Base-by-base conservation (phyloP, 2,888 invertebrate genomes). In the Caradrina kadenii region DNA sequence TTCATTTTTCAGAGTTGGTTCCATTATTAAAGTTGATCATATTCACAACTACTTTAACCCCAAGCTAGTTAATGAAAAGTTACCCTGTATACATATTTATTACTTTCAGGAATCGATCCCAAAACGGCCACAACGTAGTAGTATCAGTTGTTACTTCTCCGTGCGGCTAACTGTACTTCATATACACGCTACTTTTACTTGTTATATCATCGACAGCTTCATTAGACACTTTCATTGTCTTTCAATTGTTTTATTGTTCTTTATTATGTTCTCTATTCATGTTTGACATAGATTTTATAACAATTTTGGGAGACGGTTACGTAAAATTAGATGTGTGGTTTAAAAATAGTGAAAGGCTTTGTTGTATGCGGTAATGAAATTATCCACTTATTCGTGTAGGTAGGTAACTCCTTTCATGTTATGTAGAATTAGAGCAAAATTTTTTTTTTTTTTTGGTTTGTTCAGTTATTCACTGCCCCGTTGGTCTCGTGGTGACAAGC, bases 161-260 rank as follows among this genome's bases (percentile, higher is more conserved):
- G 0, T 70, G 53, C 4, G 17, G 21, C 13, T 13, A n/a, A 69
- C 11, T 2, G 48, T 61, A 59, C 35, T 53, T 42, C 8, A 55
- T 42, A 59, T 53, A 60, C 35, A n/a, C 8, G 26, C 35, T 42
- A 85, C 83, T 83, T 83, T 83, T 83, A 85, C 85, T 78, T 61
- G 5, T 76, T 63, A 68, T 73, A 53, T 67, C 54, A 81, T 17
- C 58, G 21, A 62, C n/a, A 15, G 26, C 62, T 79, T 79, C 69
- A 82, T 79, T 69, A 73, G 55, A 39, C 67, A 61, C 61, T 63
- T 63, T 60, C 62, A 67, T 84, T 81, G 82, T 64, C 55, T 68
- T 42, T 61, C 19, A 35, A 54, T 63, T 55, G 52, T 80, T 76
- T 82, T 80, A 72, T 73, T 80, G 61, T 61, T 65, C 68, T 71